A percentile compares a stretch with the other conserved stretches of the same genome.
These are phyloP conservation scores for Tetragonisca angustula DNA, from an alignment of 2,888 invertebrate species.

Conservation along the genomic window DNA sequence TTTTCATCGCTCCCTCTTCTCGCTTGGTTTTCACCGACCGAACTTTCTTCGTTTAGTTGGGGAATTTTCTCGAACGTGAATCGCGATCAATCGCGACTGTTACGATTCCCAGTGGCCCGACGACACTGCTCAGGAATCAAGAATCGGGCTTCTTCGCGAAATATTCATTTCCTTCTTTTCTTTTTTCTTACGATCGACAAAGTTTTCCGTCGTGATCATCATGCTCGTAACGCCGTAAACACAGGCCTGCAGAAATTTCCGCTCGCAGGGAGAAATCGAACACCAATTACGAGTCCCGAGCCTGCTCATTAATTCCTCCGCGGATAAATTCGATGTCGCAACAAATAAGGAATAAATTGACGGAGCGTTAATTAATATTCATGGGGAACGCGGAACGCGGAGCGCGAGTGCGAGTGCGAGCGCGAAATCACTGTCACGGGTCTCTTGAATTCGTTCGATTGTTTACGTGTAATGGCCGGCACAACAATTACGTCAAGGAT, in stretches of 20 bases:
- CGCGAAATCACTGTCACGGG: not conserved
- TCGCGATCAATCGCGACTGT: too few relatives aligned
- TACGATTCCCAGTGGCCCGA: too few relatives aligned
- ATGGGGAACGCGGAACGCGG: not conserved
- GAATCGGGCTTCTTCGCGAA: too few relatives aligned
- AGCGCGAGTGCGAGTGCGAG: too few relatives aligned
- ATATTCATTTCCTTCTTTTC: not conserved
- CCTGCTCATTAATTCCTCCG: conserved; percentile 2
- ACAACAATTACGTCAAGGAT: conserved; percentile 18
- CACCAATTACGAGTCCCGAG: not conserved
- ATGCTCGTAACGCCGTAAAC: not conserved
- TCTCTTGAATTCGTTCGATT: conserved; percentile 26
- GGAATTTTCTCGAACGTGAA: not conserved
- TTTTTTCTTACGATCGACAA: not conserved
- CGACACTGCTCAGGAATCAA: not conserved
- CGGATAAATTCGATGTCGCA: not conserved
- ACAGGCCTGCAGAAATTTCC: not conserved
- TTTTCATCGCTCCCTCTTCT: not conserved
- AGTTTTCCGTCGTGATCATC: not conserved
- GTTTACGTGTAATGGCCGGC: conserved; percentile 34
- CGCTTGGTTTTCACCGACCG: not conserved
- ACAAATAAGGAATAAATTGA: conserved; percentile 26
- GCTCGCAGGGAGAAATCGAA: conserved; percentile 1
- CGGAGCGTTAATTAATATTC: conserved; percentile 26
- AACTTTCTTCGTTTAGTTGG: not conserved